A percentile compares a stretch with the other conserved stretches of the same genome.
Evolutionary conservation across 2,888 invertebrate genomes (phyloP).

Genomic region (Anaspis maculata): DNA sequence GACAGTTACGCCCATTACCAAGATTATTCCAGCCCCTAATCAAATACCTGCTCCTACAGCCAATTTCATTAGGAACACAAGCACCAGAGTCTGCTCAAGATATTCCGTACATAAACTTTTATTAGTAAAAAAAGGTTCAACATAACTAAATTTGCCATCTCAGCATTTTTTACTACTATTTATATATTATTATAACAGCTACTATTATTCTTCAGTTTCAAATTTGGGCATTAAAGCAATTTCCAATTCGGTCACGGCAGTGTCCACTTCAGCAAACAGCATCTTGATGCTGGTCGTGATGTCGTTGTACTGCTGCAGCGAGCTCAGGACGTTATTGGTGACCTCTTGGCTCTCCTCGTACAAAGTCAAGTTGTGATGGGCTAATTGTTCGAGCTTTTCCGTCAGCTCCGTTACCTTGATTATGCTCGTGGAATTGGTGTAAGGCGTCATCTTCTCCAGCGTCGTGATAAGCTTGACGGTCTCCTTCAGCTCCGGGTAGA

Average conservation of each 20-base stretch:
- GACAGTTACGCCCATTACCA: too few relatives aligned
- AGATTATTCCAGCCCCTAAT: too few relatives aligned
- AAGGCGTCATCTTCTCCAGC: constrained; percentile 38
- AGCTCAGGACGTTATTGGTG: constrained; percentile 37
- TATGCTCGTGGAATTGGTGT: constrained; percentile 41
- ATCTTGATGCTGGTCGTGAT: constrained; percentile 43
- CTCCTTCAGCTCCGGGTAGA: constrained; percentile 42
- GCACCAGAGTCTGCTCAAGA: too few relatives aligned
- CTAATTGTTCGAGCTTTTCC: constrained; percentile 39
- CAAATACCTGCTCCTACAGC: too few relatives aligned
- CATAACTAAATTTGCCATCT: too few relatives aligned
- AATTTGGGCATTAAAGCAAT: constrained; percentile 36
- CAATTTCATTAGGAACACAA: too few relatives aligned
- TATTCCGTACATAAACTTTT: too few relatives aligned
- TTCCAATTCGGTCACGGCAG: constrained; percentile 41
- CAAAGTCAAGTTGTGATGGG: constrained; percentile 37
- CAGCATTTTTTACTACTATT: too few relatives aligned
- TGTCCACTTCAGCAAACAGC: constrained; percentile 42
- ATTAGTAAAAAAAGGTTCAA: too few relatives aligned
- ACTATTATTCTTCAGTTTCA: constrained; percentile 24
- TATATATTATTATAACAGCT: too few relatives aligned
- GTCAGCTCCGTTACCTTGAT: constrained; percentile 40
- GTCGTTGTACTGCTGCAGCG: constrained; percentile 44
- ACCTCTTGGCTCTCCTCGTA: constrained; percentile 38
- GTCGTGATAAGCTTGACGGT: constrained; percentile 36